These are phyloP conservation scores for Darevskia nairensis DNA, from an alignment of 2,797 vertebrate species.

Conservation along the genomic window DNA sequence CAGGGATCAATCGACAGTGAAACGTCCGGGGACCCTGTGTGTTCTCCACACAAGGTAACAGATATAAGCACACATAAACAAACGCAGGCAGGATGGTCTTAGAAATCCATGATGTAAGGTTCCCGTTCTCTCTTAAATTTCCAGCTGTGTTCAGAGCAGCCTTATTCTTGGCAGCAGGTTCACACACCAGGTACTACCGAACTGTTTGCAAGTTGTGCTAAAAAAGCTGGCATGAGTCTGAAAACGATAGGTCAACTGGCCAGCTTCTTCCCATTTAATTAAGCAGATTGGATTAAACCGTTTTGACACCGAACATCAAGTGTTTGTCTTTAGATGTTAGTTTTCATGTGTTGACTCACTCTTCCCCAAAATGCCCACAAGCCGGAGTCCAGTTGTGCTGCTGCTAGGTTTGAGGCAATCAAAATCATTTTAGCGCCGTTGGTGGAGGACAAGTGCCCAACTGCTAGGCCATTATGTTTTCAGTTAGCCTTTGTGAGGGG, in stretches of 20 bases:
- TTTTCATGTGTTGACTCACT: neutral
- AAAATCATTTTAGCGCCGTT: neutral
- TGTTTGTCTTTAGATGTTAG: constrained; percentile 28
- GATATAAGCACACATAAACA: no score
- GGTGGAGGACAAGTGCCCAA: rapidly evolving
- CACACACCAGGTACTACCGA: neutral
- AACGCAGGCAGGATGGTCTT: no score
- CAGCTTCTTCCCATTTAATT: neutral
- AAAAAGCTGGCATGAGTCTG: neutral
- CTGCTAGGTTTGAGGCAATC: neutral
- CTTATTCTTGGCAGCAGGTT: neutral
- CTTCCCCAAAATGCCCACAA: constrained; percentile 26
- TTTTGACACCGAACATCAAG: neutral
- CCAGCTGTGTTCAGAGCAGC: no score
- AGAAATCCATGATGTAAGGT: no score
- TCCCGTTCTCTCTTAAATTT: no score
- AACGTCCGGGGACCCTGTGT: no score
- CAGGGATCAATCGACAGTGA: no score
- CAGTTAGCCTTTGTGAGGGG: neutral
- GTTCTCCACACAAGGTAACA: no score
- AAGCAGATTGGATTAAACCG: neutral
- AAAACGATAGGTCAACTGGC: neutral
- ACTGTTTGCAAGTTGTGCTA: neutral
- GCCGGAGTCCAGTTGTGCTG: neutral
- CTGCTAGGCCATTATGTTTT: rapidly evolving